phyloP scores from a whole-genome alignment of 2,113 vertebrate species.

The Ciconia stormi region DNA sequence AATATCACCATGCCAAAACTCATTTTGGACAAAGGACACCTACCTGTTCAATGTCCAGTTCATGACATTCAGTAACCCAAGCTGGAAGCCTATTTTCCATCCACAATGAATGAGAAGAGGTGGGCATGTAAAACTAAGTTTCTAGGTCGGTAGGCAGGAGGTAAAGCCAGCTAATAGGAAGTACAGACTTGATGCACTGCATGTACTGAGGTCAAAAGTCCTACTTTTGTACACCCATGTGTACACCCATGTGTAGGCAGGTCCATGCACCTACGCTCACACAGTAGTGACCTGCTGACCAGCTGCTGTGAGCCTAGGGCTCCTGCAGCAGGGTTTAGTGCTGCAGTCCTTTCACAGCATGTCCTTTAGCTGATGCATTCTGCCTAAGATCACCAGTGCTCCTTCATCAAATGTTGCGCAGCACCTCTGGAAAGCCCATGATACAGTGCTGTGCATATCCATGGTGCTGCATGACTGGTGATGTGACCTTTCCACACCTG shows the following conservation, averaged over 20 bases:
- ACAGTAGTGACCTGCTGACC: neutral
- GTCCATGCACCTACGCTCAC: neutral
- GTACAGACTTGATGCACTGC: neutral
- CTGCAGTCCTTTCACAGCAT: neutral
- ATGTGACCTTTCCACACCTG: neutral
- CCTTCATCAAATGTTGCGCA: neutral
- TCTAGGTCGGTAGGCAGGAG: neutral
- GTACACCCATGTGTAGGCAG: accelerated
- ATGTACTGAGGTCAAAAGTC: neutral
- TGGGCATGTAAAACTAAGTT: neutral
- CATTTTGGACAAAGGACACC: neutral
- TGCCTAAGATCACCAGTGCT: neutral
- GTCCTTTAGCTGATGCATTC: neutral
- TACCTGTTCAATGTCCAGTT: neutral
- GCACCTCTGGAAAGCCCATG: neutral
- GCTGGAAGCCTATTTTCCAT: neutral
- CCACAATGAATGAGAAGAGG: neutral
- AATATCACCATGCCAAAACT: neutral
- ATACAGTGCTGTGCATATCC: neutral
- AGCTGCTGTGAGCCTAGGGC: neutral
- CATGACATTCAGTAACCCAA: neutral
- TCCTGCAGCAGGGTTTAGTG: neutral
- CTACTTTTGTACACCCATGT: neutral
- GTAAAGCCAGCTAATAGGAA: neutral
- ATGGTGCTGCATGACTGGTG: accelerated